Conservation (phyloP, 2,888 invertebrate species). For the Noctua janthe region DNA sequence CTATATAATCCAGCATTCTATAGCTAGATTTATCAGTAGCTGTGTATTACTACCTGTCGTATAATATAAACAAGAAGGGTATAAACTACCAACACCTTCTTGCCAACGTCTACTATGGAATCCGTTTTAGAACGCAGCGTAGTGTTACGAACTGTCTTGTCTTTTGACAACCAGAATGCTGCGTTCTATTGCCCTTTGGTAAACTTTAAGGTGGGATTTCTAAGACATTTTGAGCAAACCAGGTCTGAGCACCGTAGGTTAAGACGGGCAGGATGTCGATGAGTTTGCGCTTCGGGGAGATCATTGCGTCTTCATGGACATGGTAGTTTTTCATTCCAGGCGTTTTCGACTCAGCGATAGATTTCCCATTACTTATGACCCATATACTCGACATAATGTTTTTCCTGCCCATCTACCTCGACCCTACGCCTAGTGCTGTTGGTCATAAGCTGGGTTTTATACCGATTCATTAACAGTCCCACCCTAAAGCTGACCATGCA, state of each 20-base stretch:
- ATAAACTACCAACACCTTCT: not conserved
- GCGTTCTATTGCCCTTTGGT: not conserved
- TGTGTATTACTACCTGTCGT: not conserved
- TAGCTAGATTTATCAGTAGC: not conserved
- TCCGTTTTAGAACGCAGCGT: too few relatives aligned
- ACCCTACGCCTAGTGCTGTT: too few relatives aligned
- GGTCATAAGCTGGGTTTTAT: too few relatives aligned
- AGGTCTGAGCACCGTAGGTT: not conserved
- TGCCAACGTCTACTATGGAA: too few relatives aligned
- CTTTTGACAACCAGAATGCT: not conserved
- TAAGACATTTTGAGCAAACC: not conserved
- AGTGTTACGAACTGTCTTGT: not conserved
- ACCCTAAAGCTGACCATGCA: not conserved
- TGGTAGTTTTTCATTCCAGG: too few relatives aligned
- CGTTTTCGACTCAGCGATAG: too few relatives aligned
- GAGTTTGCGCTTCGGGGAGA: too few relatives aligned
- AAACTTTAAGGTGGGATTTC: not conserved
- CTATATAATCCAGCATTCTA: not conserved
- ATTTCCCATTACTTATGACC: not conserved
- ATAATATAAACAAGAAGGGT: not conserved
- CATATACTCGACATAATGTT: not conserved
- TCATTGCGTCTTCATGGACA: not conserved
- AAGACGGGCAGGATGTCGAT: not conserved
- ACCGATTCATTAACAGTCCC: not conserved
- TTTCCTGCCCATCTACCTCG: too few relatives aligned